Evolutionary conservation across 2,888 invertebrate species (phyloP).

Genomic region (Atrina japonica): DNA sequence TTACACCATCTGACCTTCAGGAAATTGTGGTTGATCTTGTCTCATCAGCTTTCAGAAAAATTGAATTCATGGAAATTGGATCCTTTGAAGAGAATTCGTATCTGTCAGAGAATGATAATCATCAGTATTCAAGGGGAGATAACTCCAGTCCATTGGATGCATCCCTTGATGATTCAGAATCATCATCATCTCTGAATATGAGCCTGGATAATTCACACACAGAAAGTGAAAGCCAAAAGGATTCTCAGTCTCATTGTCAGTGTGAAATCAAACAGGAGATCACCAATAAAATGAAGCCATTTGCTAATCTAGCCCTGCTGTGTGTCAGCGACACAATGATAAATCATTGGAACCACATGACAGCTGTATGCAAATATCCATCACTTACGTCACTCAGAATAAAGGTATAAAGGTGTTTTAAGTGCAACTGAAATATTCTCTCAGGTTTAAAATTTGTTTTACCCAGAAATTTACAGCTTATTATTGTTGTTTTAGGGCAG

Average conservation of each 20-base stretch:
- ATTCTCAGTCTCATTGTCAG: too few relatives aligned
- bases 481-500: too few relatives aligned
- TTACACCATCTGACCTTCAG: constrained; percentile 14
- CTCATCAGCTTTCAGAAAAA: constrained; percentile 14
- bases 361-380: constrained; percentile 65
- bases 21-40: constrained; percentile 37
- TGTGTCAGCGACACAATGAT: constrained; percentile 72
- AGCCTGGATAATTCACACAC: neutral
- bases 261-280: too few relatives aligned
- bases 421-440: neutral
- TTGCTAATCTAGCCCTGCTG: constrained; percentile 60
- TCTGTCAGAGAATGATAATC: too few relatives aligned
- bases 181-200: constrained; percentile 4
- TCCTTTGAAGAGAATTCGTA: constrained; percentile 12
- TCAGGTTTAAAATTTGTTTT: neutral
- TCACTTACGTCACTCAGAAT: constrained; percentile 63
- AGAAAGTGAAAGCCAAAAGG: neutral
- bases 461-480: too few relatives aligned
- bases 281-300: constrained; percentile 40
- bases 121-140: too few relatives aligned
- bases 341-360: constrained; percentile 62
- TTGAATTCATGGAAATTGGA: constrained; percentile 10
- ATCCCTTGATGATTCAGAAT: too few relatives aligned
- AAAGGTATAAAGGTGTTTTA: constrained; percentile 60
- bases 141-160: too few relatives aligned